Evolutionary conservation across 1,140 invertebrate genomes (phyloP).

Genomic region (Eurosta solidaginis): DNA sequence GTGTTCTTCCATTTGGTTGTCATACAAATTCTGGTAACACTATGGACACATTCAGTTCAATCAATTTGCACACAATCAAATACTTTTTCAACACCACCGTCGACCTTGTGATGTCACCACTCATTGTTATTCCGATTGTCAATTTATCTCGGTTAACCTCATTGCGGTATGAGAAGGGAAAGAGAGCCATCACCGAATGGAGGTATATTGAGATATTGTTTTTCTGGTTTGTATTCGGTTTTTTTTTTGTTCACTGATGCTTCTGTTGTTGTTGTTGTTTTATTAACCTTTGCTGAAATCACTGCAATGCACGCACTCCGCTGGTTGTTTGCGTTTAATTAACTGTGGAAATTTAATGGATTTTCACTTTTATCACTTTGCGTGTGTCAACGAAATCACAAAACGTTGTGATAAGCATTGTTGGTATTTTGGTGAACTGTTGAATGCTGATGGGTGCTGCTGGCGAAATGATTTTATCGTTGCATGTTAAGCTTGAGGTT

Average conservation of each 20-base stretch:
- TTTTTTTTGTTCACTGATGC: no score
- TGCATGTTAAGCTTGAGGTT: background rate
- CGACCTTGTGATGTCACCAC: background rate
- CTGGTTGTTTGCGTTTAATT: conserved; percentile 30
- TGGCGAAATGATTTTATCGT: background rate
- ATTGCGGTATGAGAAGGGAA: background rate
- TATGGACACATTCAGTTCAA: background rate
- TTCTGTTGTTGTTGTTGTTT: background rate
- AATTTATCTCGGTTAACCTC: background rate
- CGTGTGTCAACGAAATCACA: conserved; percentile 27
- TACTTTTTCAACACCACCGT: no score
- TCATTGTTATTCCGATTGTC: conserved; percentile 1
- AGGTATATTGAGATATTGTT: background rate
- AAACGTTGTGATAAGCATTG: conserved; percentile 12
- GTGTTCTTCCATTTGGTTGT: no score
- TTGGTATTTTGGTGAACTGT: background rate
- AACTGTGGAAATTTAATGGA: conserved; percentile 31
- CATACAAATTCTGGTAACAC: no score
- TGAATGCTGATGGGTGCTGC: background rate
- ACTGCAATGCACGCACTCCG: conserved; percentile 16
- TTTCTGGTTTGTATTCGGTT: no score
- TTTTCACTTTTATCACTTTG: conserved; percentile 30
- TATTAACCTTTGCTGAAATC: background rate
- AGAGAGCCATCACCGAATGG: background rate
- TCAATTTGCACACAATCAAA: background rate